Evolutionary conservation across 2,797 vertebrate genomes (phyloP).

Genomic region (Phalanger gymnotis): DNA sequence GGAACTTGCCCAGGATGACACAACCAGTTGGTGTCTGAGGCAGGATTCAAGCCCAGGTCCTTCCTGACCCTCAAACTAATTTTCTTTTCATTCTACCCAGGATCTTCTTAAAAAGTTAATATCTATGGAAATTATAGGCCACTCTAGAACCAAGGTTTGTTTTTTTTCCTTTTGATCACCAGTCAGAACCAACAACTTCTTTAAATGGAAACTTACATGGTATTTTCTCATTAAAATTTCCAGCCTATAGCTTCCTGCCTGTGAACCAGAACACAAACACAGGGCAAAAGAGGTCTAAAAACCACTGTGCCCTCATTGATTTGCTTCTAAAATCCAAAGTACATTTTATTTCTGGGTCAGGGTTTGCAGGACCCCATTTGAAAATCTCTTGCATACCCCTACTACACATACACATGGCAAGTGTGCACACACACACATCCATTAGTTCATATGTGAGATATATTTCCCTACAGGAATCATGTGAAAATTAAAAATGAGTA

Average conservation of each 20-base stretch:
- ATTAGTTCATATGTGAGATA: not conserved
- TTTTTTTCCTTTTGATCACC: constrained; percentile 22
- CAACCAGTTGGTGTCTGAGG: not conserved
- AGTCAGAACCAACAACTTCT: constrained; percentile 30
- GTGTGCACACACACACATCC: not conserved
- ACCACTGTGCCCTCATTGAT: not conserved
- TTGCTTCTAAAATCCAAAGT: constrained; percentile 32
- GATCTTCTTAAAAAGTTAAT: not conserved
- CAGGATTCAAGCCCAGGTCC: not conserved
- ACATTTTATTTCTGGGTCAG: constrained; percentile 8
- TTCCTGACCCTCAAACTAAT: not conserved
- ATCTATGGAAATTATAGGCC: constrained; percentile 14
- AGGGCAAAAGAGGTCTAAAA: not conserved
- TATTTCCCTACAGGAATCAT: not conserved
- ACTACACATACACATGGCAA: not conserved
- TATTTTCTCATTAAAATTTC: constrained; percentile 22
- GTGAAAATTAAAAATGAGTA: not conserved
- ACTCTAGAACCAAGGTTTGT: not conserved
- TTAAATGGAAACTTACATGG: constrained; percentile 15
- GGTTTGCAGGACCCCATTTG: not conserved
- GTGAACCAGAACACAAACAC: not conserved
- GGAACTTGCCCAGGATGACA: not conserved
- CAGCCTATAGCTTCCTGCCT: not conserved
- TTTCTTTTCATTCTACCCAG: not conserved
- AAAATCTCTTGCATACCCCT: constrained; percentile 2